These are phyloP conservation scores for Gonocerus acuteangulatus DNA, from an alignment of 2,888 invertebrate species.

Conservation along the genomic window DNA sequence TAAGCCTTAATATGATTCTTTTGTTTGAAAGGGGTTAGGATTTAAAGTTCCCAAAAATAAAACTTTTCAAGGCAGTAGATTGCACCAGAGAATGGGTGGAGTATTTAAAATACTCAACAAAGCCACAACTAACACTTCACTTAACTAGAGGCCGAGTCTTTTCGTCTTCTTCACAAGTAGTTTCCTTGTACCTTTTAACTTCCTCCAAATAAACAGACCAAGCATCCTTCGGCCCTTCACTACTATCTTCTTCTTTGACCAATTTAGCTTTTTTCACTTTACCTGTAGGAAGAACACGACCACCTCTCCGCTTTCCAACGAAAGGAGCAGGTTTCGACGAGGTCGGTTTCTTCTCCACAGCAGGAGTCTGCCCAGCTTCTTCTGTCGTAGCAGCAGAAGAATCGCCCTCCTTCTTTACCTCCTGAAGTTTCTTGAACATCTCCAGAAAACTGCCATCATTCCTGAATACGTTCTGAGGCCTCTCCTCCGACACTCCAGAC, in stretches of 20 bases:
- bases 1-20: no score
- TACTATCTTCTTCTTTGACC: slow-evolving; percentile 50
- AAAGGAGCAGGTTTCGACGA: slow-evolving; percentile 47
- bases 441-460: slow-evolving; percentile 88
- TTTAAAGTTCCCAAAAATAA: neutral
- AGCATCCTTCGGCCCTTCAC: slow-evolving; percentile 59
- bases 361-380: slow-evolving; percentile 9
- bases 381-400: slow-evolving; percentile 1
- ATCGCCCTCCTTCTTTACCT: slow-evolving; percentile 43
- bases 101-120: slow-evolving; percentile 1
- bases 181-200: slow-evolving; percentile 85
- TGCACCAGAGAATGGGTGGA: slow-evolving; percentile 21
- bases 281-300: slow-evolving; percentile 80
- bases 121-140: slow-evolving; percentile 46
- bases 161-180: slow-evolving; percentile 80
- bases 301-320: slow-evolving; percentile 77
- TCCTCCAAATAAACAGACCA: slow-evolving; percentile 92
- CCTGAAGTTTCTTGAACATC: slow-evolving; percentile 85
- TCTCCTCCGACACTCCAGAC: slow-evolving; percentile 32
- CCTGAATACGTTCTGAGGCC: slow-evolving; percentile 60
- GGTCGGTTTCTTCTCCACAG: slow-evolving; percentile 38
- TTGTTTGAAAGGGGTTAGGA: no score
- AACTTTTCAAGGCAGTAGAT: slow-evolving; percentile 7
- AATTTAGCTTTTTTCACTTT: slow-evolving; percentile 77
- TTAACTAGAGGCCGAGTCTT: slow-evolving; percentile 86